phyloP scores from a whole-genome alignment of 2,888 invertebrate genomes.

The Argyresthia albistria region DNA sequence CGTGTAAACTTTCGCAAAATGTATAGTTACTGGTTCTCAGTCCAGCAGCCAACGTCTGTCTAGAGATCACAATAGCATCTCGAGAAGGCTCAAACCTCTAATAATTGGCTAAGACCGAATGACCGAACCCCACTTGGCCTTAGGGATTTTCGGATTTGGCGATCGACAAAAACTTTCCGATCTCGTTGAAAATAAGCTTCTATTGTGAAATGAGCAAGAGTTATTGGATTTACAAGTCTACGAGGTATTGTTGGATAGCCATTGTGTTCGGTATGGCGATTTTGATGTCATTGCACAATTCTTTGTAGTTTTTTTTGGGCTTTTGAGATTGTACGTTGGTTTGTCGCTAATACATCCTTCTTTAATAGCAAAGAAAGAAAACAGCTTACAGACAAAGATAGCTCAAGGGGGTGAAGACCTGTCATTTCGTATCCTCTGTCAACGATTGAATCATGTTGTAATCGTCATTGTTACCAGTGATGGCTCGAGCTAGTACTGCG shows the following conservation, averaged over 20 bases:
- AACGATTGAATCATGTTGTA: too few species aligned
- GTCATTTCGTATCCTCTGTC: too few species aligned
- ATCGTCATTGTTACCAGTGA: too few species aligned
- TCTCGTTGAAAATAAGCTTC: not conserved
- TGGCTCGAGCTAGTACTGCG: too few species aligned
- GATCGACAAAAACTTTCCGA: not conserved
- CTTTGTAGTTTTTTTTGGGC: not conserved
- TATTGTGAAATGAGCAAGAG: not conserved
- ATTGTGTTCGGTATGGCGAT: too few species aligned
- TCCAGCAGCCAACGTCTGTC: too few species aligned
- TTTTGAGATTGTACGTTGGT: not conserved
- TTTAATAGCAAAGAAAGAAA: not conserved
- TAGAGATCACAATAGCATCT: slow-evolving; percentile 1
- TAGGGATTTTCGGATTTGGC: slow-evolving; percentile 49
- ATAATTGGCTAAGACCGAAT: slow-evolving; percentile 42
- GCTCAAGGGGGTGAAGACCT: too few species aligned
- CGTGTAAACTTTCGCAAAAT: too few species aligned
- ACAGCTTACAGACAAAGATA: too few species aligned
- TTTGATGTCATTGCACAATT: slow-evolving; percentile 1
- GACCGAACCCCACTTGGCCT: slow-evolving; percentile 26
- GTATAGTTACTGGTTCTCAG: too few species aligned
- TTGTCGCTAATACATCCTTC: slow-evolving; percentile 2
- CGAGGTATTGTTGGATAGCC: too few species aligned
- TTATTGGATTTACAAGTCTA: not conserved
- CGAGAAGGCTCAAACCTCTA: slow-evolving; percentile 26